A percentile compares a stretch with the other conserved stretches of the same genome.
These are phyloP conservation scores for Melanargia galathea DNA, from an alignment of 2,888 invertebrate species.

Conservation along the genomic window DNA sequence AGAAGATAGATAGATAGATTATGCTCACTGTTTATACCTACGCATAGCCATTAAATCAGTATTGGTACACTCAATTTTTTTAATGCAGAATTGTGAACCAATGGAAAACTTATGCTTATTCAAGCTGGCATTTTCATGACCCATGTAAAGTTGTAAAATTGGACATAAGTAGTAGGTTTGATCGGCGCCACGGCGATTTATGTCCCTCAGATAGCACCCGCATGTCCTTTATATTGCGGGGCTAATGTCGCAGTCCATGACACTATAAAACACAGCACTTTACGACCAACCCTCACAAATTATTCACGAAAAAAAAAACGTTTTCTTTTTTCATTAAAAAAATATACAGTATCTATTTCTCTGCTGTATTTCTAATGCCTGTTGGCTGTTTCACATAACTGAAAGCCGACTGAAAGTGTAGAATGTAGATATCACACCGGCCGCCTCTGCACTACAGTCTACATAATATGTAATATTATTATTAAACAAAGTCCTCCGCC, in stretches of 20 bases:
- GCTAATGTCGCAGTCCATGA: conserved; percentile 17
- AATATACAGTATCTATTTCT: too few species aligned
- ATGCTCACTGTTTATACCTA: too few species aligned
- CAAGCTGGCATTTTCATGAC: not conserved
- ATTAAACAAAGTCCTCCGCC: too few species aligned
- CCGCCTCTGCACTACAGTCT: too few species aligned
- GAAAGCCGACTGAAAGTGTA: too few species aligned
- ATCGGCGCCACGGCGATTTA: conserved; percentile 16
- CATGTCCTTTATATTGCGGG: conserved; percentile 17
- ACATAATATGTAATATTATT: too few species aligned
- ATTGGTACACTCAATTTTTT: too few species aligned
- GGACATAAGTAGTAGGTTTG: not conserved
- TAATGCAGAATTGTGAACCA: not conserved
- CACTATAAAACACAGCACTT: conserved; percentile 19
- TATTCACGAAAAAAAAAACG: conserved; percentile 14
- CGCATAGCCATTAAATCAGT: too few species aligned
- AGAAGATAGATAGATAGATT: too few species aligned
- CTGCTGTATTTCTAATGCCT: conserved; percentile 1
- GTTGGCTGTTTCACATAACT: too few species aligned
- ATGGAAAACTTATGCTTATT: not conserved
- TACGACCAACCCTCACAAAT: conserved; percentile 23
- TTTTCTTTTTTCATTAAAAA: not conserved
- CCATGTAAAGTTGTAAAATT: conserved; percentile 7
- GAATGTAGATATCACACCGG: too few species aligned
- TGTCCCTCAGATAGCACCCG: conserved; percentile 10